Evolutionary conservation across 1,140 invertebrate genomes (phyloP).

Genomic region (Polypedilum pembai): DNA sequence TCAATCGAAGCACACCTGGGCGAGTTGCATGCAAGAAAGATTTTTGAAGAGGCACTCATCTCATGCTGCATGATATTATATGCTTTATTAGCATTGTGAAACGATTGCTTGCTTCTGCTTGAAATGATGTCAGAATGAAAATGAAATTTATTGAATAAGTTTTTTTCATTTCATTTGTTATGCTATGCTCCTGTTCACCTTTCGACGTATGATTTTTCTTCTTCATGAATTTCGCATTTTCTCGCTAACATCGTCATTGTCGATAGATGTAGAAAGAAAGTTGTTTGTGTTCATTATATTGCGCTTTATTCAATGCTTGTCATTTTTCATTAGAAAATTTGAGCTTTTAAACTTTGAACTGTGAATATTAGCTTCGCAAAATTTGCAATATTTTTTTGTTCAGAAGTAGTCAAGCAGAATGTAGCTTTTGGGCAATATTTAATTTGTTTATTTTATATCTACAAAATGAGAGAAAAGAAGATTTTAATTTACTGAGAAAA

Average conservation of each 20-base stretch:
- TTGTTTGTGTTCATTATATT: neutral
- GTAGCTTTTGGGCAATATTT: too few species aligned
- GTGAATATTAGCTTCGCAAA: too few species aligned
- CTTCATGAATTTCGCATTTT: neutral
- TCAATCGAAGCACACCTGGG: neutral
- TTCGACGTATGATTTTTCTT: neutral
- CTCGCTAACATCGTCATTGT: neutral
- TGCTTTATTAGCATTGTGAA: conserved; percentile 2
- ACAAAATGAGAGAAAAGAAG: too few species aligned
- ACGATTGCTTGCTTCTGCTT: neutral
- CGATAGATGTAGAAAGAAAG: neutral
- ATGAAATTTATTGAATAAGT: neutral
- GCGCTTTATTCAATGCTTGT: neutral
- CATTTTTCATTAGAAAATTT: neutral
- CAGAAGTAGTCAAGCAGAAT: too few species aligned
- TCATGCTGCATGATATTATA: neutral
- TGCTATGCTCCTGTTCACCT: neutral
- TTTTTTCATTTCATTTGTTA: neutral
- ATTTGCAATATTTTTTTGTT: too few species aligned
- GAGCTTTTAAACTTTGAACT: too few species aligned
- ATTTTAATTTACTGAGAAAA: too few species aligned
- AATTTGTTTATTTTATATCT: too few species aligned
- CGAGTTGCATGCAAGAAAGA: neutral
- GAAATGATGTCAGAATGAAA: neutral
- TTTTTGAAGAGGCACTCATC: neutral